A percentile compares a stretch with the other conserved stretches of the same genome.
Evolutionary conservation across 2,888 invertebrate genomes (phyloP).

Genomic region (Folsomia manolachei): DNA sequence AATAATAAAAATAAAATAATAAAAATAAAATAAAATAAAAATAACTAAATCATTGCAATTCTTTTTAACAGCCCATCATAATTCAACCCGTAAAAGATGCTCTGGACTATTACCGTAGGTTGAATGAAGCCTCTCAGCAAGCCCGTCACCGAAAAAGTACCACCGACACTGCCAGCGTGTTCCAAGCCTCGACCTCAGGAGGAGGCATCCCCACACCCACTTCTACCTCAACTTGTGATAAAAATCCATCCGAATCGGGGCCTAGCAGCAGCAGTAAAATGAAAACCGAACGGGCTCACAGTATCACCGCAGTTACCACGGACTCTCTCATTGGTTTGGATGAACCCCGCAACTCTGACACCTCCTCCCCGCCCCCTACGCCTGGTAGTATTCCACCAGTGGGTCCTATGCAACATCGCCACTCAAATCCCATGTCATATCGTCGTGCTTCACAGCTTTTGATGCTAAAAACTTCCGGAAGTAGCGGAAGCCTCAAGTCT

Average conservation of each 20-base stretch:
- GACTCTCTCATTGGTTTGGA: constrained; percentile 10
- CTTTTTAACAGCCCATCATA: constrained; percentile 59
- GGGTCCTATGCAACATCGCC: constrained; percentile 26
- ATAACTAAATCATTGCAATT: constrained; percentile 14
- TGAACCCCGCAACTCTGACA: background rate
- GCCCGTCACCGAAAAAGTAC: constrained; percentile 62
- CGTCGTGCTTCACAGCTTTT: constrained; percentile 44
- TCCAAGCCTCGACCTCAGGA: constrained; percentile 13
- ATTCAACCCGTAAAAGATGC: constrained; percentile 64
- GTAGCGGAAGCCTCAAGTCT: constrained; percentile 39
- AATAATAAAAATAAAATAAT: no score
- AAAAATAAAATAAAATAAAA: no score
- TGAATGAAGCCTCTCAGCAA: constrained; percentile 64
- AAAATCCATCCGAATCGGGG: constrained; percentile 44
- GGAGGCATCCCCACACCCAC: constrained; percentile 17
- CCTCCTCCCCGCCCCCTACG: background rate
- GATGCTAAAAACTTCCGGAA: constrained; percentile 41
- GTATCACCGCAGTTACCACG: constrained; percentile 6
- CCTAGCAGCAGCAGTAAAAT: background rate
- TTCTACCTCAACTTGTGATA: constrained; percentile 38
- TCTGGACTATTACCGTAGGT: constrained; percentile 62
- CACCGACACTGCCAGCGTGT: constrained; percentile 53
- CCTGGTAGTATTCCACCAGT: background rate
- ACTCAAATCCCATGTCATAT: constrained; percentile 41
- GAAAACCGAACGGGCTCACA: background rate